Evolutionary conservation across 2,888 invertebrate species (phyloP), one percentile per base, ranked within the genome.

Genomic region (Lumbricus terrestris): DNA sequence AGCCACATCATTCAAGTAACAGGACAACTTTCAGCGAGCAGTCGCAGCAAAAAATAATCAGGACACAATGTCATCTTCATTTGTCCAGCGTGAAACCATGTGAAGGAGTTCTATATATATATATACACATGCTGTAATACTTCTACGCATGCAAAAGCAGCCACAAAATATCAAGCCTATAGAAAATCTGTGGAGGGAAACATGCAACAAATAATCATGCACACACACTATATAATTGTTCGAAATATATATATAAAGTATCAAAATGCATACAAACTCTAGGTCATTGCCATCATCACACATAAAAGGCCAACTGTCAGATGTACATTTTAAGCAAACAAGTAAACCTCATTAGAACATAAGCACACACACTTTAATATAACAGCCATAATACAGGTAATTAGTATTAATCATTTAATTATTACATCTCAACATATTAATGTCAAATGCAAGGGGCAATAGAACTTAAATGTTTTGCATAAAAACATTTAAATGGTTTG

Each of bases 181-280:
- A n/a, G n/a, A 69, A 69, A 69, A 69, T 29, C 69, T 69, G 69
- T n/a, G 69, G n/a, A 69, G 69, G 47, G 47, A 47, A 69, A 69
- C 69, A 69, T 69, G 47, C 47, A 69, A 69, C 29, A 69, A 6
- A n/a, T n/a, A 69, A 69, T 29, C 69, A 69, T 23, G 69, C 69
- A 69, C 69, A n/a, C 47, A 40, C 40, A 40, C 15, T 47, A n/a
- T 69, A 69, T n/a, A n/a, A n/a, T 69, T 69, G 69, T 69, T 69
- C n/a, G n/a, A 69, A 69, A 69, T n/a, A n/a, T 69, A 69, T 69
- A 69, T 29, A 69, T 69, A 69, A 69, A 69, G 69, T 69, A 69
- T 69, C 69, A 69, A 69, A 69, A 69, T 69, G 69, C 69, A 69
- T 69, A 69, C 69, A 69, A 69, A 69, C 69, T 69, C 69, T 69